phyloP scores from a whole-genome alignment of 2,888 invertebrate species.

The Autographa pulchrina region DNA sequence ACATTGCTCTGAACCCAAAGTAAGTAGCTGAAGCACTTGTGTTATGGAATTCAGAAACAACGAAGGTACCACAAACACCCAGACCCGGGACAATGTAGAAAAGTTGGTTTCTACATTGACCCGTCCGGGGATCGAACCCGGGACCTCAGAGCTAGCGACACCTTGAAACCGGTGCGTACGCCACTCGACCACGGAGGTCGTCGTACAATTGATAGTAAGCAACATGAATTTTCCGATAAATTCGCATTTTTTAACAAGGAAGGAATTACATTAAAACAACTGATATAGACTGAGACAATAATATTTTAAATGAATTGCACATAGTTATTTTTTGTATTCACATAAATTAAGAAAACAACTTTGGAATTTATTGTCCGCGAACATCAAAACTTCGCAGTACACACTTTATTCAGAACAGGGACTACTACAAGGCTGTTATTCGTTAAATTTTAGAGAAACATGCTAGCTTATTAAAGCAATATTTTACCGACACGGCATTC shows the following conservation, averaged over 20 bases:
- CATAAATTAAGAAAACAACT: neutral
- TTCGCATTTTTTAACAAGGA: too few relatives aligned
- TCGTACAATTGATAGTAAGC: neutral
- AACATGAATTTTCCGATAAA: neutral
- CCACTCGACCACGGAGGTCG: too few relatives aligned
- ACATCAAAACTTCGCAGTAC: conserved; percentile 36
- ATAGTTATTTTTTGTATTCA: neutral
- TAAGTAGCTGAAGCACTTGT: too few relatives aligned
- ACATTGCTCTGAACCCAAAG: too few relatives aligned
- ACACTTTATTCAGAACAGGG: conserved; percentile 17
- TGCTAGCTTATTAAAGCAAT: conserved; percentile 30
- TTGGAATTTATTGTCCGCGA: conserved; percentile 30
- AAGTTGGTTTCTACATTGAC: too few relatives aligned
- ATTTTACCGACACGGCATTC: conserved; percentile 29
- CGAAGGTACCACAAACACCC: too few relatives aligned
- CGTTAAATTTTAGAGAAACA: conserved; percentile 34
- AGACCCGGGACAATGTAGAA: too few relatives aligned
- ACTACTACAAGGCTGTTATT: conserved; percentile 25
- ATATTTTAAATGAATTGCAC: neutral
- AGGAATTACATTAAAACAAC: too few relatives aligned
- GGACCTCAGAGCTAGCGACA: too few relatives aligned
- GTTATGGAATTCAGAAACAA: too few relatives aligned
- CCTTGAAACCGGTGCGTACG: too few relatives aligned
- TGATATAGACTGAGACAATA: neutral
- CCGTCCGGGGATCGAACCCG: too few relatives aligned